Base-by-base conservation (phyloP, 2,113 vertebrate genomes). In the Paedocypris sp. region DNA sequence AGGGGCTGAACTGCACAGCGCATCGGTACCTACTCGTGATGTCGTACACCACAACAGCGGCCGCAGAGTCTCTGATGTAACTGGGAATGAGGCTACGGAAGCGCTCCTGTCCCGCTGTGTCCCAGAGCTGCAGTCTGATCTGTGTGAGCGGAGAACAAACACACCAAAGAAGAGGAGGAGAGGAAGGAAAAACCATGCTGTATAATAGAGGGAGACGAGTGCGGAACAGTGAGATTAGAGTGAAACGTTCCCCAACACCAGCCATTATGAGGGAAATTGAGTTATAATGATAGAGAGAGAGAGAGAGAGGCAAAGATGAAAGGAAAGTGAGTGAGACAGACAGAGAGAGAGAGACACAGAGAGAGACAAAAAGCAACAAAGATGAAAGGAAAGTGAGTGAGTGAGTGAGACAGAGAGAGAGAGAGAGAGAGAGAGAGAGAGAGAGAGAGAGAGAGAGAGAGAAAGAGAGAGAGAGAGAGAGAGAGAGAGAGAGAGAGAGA, bases 21-120 rank as follows among this genome's bases (percentile, higher is more conserved):
- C 36, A 31, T 76, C 74, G 71, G 84, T 88, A 92, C 94, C 82
- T 93, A 98, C 94, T 98, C 91, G 94, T 98, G 77, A 98, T 97
- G 91, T 98, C 94, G 81, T 97, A 98, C 78, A 98, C 94, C 82
- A 98, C 94, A 79, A 98, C 94, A 19, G 94, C 93, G 65, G 93
- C 94, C 38, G 93, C 93, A 62, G 93, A 98, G 83, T 98, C 94
- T 78, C 94, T 89, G 87, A 98, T 98, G 88, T 98, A 98, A 85
- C 94, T 98, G 78, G 94, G 94, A 88, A 98, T 98, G 79, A 98
- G 91, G 87, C 93, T 96, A 83, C 94, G 93, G 86, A 98, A 98
- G 73, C 94, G 89, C 83, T 97, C 94, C 79, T 98, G 94, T 72
- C 94, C 93, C 61, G 94, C 94, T 46, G 94, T 97, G 86, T 98